Conservation (phyloP, 2,113 vertebrate species). For the Stigmatopora argus region DNA sequence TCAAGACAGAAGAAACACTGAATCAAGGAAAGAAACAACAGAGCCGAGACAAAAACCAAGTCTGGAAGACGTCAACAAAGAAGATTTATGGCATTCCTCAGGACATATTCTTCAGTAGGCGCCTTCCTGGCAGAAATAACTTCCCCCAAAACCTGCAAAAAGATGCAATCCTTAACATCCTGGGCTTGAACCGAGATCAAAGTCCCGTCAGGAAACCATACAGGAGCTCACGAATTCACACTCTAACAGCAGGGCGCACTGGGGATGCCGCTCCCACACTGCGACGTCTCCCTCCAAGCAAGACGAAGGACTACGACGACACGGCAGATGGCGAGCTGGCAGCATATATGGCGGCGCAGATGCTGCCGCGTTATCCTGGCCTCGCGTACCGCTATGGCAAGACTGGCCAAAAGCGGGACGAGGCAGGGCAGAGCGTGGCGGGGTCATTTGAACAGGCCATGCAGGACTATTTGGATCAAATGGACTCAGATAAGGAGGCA, state of each 20-base stretch:
- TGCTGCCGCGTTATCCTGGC: constrained; percentile 78
- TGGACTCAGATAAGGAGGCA: constrained; percentile 61
- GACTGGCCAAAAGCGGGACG: constrained; percentile 65
- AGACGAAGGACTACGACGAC: constrained; percentile 72
- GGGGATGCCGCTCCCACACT: constrained; percentile 65
- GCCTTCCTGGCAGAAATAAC: constrained; percentile 49
- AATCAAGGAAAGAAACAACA: constrained; percentile 65
- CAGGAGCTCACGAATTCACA: constrained; percentile 70
- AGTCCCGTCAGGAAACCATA: constrained; percentile 64
- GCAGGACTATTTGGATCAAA: constrained; percentile 75
- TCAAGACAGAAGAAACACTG: constrained; percentile 70
- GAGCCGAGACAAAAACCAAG: constrained; percentile 62
- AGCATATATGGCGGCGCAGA: constrained; percentile 77
- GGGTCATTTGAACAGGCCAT: constrained; percentile 72
- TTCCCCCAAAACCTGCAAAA: constrained; percentile 75
- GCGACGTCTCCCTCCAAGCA: constrained; percentile 62
- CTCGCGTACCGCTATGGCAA: constrained; percentile 46
- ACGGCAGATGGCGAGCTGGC: constrained; percentile 76
- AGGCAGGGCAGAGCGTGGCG: constrained; percentile 56
- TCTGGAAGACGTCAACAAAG: constrained; percentile 60
- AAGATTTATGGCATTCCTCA: constrained; percentile 69
- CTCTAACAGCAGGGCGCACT: constrained; percentile 53
- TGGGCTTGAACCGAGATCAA: constrained; percentile 73
- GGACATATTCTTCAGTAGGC: constrained; percentile 64
- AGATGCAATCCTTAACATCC: constrained; percentile 81